phyloP scores from a whole-genome alignment of 2,888 invertebrate genomes.

The Drosophila neotestacea region DNA sequence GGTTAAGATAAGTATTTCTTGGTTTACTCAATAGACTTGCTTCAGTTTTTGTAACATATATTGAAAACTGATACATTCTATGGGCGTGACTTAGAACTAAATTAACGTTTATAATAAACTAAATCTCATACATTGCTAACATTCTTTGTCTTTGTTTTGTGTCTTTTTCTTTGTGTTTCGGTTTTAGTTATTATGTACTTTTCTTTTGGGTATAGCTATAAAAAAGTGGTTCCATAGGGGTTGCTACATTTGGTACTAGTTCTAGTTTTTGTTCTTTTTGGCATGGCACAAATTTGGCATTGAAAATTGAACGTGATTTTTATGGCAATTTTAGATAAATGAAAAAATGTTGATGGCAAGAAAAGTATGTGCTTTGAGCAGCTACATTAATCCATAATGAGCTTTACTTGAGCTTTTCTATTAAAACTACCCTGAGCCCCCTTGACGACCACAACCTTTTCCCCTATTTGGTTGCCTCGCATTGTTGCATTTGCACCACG shows the following conservation, averaged over 20 bases:
- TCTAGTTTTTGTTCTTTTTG: conserved; percentile 58
- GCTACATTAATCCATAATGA: conserved; percentile 64
- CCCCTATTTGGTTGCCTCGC: conserved; percentile 60
- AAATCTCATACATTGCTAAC: conserved; percentile 63
- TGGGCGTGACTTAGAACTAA: conserved; percentile 55
- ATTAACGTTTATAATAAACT: conserved; percentile 69
- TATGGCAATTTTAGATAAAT: conserved; percentile 42
- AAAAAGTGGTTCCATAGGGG: conserved; percentile 24
- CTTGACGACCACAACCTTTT: not conserved
- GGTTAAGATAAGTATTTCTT: conserved; percentile 16
- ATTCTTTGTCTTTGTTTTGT: conserved; percentile 59
- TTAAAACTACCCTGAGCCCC: conserved; percentile 20
- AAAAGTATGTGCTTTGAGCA: conserved; percentile 53
- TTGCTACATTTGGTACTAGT: conserved; percentile 47
- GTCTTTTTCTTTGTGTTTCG: conserved; percentile 40
- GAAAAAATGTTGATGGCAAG: conserved; percentile 45
- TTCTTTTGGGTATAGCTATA: conserved; percentile 49
- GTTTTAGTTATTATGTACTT: conserved; percentile 32
- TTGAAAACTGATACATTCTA: conserved; percentile 3
- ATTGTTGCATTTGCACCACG: conserved; percentile 81
- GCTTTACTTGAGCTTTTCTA: conserved; percentile 38
- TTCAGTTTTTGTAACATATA: not conserved
- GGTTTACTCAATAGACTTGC: conserved; percentile 12
- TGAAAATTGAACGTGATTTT: conserved; percentile 31
- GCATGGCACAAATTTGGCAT: conserved; percentile 81